These are phyloP conservation scores for Drosophila merina DNA, from an alignment of 2,888 invertebrate species.

Conservation along the genomic window DNA sequence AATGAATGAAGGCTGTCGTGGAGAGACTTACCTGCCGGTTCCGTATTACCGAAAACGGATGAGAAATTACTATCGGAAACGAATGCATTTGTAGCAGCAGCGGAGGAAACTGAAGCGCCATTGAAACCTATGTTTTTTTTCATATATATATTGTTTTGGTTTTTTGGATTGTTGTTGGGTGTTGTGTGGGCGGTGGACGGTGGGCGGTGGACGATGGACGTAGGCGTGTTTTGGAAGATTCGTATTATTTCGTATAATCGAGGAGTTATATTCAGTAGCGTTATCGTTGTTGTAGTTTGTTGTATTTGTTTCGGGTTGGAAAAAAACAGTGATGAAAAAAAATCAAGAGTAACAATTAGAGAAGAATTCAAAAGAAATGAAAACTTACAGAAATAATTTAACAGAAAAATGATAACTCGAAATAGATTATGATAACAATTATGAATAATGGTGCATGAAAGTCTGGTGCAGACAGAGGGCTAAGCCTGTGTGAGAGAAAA, in stretches of 20 bases:
- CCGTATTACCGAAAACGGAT: constrained; percentile 92
- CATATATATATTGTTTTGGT: constrained; percentile 40
- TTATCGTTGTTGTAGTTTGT: constrained; percentile 48
- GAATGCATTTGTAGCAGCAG: constrained; percentile 86
- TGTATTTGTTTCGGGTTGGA: constrained; percentile 55
- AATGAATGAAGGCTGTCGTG: constrained; percentile 36
- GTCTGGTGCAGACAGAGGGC: constrained; percentile 31
- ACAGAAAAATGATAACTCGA: constrained; percentile 34
- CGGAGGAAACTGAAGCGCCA: constrained; percentile 82
- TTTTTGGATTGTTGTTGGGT: constrained; percentile 26
- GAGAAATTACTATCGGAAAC: constrained; percentile 95
- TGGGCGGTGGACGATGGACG: constrained; percentile 29
- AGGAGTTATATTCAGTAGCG: constrained; percentile 33
- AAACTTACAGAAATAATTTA: constrained; percentile 35
- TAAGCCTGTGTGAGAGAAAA: constrained; percentile 17
- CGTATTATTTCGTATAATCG: constrained; percentile 20
- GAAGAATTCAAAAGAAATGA: constrained; percentile 65
- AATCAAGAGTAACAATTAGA: constrained; percentile 77
- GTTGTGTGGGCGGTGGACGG: constrained; percentile 36
- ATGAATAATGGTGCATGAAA: constrained; percentile 42
- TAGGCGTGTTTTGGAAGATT: constrained; percentile 38
- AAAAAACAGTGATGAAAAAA: constrained; percentile 75
- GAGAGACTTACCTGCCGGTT: constrained; percentile 87
- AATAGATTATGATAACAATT: constrained; percentile 29
- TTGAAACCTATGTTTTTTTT: constrained; percentile 83